phyloP scores from a whole-genome alignment of 2,113 vertebrate species.

The Naja naja region DNA sequence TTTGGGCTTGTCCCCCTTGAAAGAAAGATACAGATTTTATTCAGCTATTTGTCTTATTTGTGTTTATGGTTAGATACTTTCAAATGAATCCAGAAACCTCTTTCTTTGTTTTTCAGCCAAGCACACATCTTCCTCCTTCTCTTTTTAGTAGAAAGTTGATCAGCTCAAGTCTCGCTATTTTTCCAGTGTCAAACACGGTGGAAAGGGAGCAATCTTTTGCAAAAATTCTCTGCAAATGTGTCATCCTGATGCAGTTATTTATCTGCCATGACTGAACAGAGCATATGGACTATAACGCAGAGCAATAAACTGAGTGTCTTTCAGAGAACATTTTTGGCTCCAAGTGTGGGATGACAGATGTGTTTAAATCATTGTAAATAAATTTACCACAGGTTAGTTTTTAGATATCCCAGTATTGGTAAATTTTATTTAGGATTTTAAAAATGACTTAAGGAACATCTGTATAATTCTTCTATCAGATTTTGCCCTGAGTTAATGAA shows the following conservation, averaged over 20 bases:
- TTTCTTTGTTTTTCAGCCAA: neutral
- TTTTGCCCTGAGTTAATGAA: neutral
- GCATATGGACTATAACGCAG: fast-evolving
- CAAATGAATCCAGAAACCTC: constrained; percentile 24
- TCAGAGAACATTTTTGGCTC: neutral
- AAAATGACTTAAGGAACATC: neutral
- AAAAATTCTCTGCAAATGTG: neutral
- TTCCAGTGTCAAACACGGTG: constrained; percentile 25
- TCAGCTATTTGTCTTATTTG: neutral
- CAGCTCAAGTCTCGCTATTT: neutral
- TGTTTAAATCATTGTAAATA: neutral
- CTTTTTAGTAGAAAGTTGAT: constrained; percentile 14
- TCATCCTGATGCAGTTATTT: neutral
- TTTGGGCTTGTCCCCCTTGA: constrained; percentile 27
- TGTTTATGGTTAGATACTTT: constrained; percentile 11
- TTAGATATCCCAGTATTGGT: neutral
- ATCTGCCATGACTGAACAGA: neutral
- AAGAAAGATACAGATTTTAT: constrained; percentile 20
- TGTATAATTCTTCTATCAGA: neutral
- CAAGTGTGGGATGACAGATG: neutral
- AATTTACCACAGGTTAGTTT: neutral
- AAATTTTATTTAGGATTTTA: neutral
- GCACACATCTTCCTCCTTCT: constrained; percentile 4
- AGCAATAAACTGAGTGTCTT: neutral
- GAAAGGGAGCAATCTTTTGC: constrained; percentile 24